Evolutionary conservation across 2,888 invertebrate genomes (phyloP), one percentile per base, ranked within the genome.

Genomic region (Cantharis nigra): DNA sequence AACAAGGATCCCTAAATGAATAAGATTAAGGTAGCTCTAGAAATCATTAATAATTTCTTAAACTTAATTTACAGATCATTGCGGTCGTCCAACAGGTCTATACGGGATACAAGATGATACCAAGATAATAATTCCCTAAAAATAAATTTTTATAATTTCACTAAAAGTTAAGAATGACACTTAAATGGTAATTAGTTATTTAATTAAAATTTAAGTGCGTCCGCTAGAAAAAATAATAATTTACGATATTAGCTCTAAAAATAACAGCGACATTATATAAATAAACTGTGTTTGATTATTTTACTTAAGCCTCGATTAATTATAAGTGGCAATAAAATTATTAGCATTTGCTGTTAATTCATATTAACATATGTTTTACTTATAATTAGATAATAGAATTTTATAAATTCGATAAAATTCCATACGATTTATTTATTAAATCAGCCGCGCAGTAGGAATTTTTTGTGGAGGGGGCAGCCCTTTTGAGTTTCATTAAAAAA

Each of bases 341-440:
- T 70, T 70, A 74, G 63, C 63, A 70, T 67, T 76, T 69, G 69
- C 26, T 70, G 49, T 62, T 62, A 49, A 26, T 75, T 71, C 67
- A 64, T 30, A 67, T 65, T 18, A 75, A 71, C 76, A 76, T 76
- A 76, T 76, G 76, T 72, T 72, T 76, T 23, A 14, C 69, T 72
- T 63, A 69, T 72, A 76, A 69, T 30, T 64, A 72, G 72, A 72
- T 76, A 76, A 76, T 76, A 62, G 9, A n/a, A 23, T 9, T 76
- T 72, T 76, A 72, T 72, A 62, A 75, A 71, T 70, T 75, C 63
- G 74, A 65, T 49, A n/a, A 49, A 49, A n/a, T 49, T 49, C 7
- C 9, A n/a, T 49, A 49, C 13, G 33, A 33, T 49, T 49, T 49
- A 49, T 49, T n/a, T n/a, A 49, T 49, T n/a, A 49, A 49, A 49